Percentiles rank a stretch among this genome's conserved stretches.
These are phyloP conservation scores for Leptopilina drosophilae DNA, from an alignment of 2,888 invertebrate genomes.

Conservation along the genomic window DNA sequence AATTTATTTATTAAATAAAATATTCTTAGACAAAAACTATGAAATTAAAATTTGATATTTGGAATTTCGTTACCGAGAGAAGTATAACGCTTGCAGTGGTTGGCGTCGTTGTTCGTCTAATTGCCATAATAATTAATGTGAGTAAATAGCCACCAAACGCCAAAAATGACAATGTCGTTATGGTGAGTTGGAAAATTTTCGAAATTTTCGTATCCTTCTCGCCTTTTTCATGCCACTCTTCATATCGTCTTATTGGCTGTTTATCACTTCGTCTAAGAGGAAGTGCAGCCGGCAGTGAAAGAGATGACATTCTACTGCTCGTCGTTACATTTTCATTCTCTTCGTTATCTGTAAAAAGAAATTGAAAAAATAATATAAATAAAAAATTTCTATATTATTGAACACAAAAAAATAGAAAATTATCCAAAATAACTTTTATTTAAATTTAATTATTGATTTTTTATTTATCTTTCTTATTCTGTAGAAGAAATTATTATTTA, in stretches of 20 bases:
- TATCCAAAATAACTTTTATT: too few species aligned
- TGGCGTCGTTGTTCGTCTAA: constrained; percentile 80
- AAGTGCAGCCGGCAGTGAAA: constrained; percentile 61
- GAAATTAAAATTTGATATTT: neutral
- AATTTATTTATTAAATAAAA: too few species aligned
- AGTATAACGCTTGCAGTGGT: constrained; percentile 71
- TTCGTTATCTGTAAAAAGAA: constrained; percentile 21
- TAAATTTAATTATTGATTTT: too few species aligned
- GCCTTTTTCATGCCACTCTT: constrained; percentile 78
- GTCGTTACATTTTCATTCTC: constrained; percentile 47
- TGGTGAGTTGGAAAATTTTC: constrained; percentile 86
- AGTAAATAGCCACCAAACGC: constrained; percentile 91
- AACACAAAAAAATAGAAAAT: neutral
- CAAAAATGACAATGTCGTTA: constrained; percentile 88
- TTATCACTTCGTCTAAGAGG: constrained; percentile 62
- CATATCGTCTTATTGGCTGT: constrained; percentile 67
- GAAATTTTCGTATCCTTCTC: constrained; percentile 82
- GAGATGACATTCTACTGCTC: constrained; percentile 57
- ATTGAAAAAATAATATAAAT: constrained; percentile 1
- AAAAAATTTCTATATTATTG: too few species aligned
- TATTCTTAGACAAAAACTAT: too few species aligned
- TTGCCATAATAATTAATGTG: constrained; percentile 86
- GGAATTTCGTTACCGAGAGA: constrained; percentile 66
- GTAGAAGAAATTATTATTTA: too few species aligned
- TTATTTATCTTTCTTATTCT: too few species aligned